Conservation (phyloP, 1,140 invertebrate species). For the Drosophila varians region DNA sequence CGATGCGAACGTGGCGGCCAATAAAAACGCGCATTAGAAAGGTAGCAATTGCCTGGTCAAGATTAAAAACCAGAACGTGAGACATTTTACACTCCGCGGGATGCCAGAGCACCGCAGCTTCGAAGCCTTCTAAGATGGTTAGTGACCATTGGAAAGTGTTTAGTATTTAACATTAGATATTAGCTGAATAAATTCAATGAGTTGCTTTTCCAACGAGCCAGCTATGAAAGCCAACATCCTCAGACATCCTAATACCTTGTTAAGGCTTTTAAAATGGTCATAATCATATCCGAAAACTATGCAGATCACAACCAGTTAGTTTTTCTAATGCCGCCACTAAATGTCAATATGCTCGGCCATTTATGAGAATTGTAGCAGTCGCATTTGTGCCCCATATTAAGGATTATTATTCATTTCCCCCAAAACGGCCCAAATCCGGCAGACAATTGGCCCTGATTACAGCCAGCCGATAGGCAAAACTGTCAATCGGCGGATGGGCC, state of each 20-base stretch:
- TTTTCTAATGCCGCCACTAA: slow-evolving; percentile 52
- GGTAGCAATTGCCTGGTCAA: slow-evolving; percentile 76
- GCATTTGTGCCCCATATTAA: slow-evolving; percentile 77
- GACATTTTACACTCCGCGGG: slow-evolving; percentile 63
- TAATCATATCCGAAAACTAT: background rate
- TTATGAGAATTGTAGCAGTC: slow-evolving; percentile 75
- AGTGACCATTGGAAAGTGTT: background rate
- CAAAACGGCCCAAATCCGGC: slow-evolving; percentile 55
- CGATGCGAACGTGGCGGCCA: slow-evolving; percentile 59
- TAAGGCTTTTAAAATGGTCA: background rate
- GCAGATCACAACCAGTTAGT: background rate
- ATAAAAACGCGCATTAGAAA: slow-evolving; percentile 78
- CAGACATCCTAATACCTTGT: background rate
- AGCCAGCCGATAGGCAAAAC: slow-evolving; percentile 64
- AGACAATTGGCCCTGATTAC: slow-evolving; percentile 70
- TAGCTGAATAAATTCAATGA: no score
- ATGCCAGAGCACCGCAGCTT: background rate
- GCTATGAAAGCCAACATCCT: background rate
- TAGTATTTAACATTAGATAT: background rate
- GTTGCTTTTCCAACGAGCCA: no score
- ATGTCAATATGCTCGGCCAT: slow-evolving; percentile 65
- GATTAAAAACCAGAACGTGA: slow-evolving; percentile 78
- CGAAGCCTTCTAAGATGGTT: background rate
- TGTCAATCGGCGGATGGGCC: slow-evolving; percentile 50
- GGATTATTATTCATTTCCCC: slow-evolving; percentile 70